Evolutionary conservation across 2,113 vertebrate species (phyloP), one percentile per base, ranked within the genome.

Genomic region (Epinephelus moara): DNA sequence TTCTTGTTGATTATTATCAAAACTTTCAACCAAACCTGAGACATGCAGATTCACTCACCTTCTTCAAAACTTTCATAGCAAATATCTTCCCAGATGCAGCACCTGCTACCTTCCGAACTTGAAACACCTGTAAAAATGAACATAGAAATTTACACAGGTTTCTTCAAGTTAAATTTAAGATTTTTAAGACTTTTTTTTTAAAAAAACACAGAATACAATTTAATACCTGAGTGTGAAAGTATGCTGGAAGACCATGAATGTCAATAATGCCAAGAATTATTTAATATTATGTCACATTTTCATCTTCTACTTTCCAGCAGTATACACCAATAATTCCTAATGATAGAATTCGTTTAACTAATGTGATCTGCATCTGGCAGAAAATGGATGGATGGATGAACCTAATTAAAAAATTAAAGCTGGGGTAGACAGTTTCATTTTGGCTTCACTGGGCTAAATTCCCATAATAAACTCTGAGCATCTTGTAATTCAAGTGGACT

Each of bases 41-140:
- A 42, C 17, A 49, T 23, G 21, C 23, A 59, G 13, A 73, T 75
- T 57, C 7, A 82, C 91, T 85, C 94, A 99, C 98, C 97, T 99
- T 99, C 96, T 99, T 99, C 88, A 99, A 96, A 88, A 99, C 98
- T 87, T 99, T 99, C 98, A 99, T 99, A 49, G 98, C 98, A 96
- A 99, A 99, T 92, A 99, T 99, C 90, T 99, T 99, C 90, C 97
- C 97, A 2, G 97, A 97, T 88, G 96, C 96, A 59, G 96, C 96
- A 91, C 98, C 98, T 0, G 96, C 94, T 74, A 99, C 98, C 95
- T 99, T 99, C 60, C 98, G 96, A 78, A 99, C 98, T 95, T 99
- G 98, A 81, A 99, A 99, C 78, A 99, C 98, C 98, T 99, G 71
- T 18, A 69, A 69, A 74, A 53, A 73, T 10, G 18, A 2, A 82